Evolutionary conservation across 2,113 vertebrate genomes (phyloP), one percentile per base, ranked within the genome.

Genomic region (Ibidorhyncha struthersii): DNA sequence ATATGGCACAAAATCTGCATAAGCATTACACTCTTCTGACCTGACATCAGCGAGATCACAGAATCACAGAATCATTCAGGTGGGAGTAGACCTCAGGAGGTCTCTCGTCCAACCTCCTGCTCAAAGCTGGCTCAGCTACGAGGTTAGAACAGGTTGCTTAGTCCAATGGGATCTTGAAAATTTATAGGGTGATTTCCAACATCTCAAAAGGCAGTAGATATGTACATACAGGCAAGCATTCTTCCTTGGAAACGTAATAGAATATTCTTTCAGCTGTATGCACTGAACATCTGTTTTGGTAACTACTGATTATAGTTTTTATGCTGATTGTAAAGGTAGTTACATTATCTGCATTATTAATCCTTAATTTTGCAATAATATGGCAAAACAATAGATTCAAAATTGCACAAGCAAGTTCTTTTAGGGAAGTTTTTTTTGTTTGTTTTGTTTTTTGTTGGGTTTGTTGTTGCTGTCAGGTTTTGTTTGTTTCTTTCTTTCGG

Each of bases 181-280:
- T 0, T 41, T 86, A 5, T 0, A 34, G 4, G 4, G 7, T 41
- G 18, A 30, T 86, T 45, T 62, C 55, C 3, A 38, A 3, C 12
- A 59, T 76, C 36, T 71, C 32, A 90, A 41, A 88, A 79, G 12
- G 10, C 50, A 17, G 9, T 81, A 52, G 27, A 18, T 65, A 20
- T 3, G 1, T 56, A 41, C 19, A 12, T 38, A 32, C 2, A n/a
- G 18, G 8, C 22, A 66, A 73, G 5, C 56, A 20, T 52, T 36
- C 30, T 69, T 62, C 59, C 58, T 17, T 74, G 40, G n/a, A 66
- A 86, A 43, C 0, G 0, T 8, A 40, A 34, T 22, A 38, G 23
- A 74, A 55, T n/a, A 40, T 67, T 45, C 12, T 83, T 91, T 63
- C 20, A 59, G 6, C 3, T 55, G 2, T 67, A 8, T 50, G 30